phyloP scores from a whole-genome alignment of 37 sponge, comb jelly and placozoan genomes.

The Corticium candelabrum region DNA sequence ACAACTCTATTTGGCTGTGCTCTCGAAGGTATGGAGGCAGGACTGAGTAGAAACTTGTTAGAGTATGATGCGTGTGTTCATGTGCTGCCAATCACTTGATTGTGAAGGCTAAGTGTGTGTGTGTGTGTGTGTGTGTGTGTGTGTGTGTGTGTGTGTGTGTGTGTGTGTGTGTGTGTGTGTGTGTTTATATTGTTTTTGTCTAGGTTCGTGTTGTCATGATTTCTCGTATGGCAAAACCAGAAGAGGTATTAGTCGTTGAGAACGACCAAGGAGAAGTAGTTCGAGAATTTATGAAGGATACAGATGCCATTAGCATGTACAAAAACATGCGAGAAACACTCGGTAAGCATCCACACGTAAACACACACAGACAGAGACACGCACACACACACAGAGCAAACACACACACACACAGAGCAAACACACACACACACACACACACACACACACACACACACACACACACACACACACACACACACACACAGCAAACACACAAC shows the following conservation, averaged over 20 bases:
- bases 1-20: conserved; percentile 69
- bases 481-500: no score
- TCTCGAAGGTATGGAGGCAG: conserved; percentile 33
- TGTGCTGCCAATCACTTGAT: no score
- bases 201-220: conserved; percentile 93
- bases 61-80: no score
- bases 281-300: conserved; percentile 98
- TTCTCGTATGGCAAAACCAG: conserved; percentile 96
- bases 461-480: no score
- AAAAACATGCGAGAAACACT: conserved; percentile 99
- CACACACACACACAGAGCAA: no score
- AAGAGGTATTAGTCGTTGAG: conserved; percentile 98
- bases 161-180: neutral
- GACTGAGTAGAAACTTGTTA: neutral
- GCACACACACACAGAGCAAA: no score
- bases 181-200: no score
- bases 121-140: conserved; percentile 2
- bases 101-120: no score
- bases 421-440: no score
- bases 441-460: no score
- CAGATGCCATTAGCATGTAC: conserved; percentile 98
- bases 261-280: conserved; percentile 99
- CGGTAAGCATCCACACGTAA: no score
- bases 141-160: neutral
- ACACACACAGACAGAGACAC: no score